Conservation (phyloP, 2,797 vertebrate species). For the Sebastes glaucus region DNA sequence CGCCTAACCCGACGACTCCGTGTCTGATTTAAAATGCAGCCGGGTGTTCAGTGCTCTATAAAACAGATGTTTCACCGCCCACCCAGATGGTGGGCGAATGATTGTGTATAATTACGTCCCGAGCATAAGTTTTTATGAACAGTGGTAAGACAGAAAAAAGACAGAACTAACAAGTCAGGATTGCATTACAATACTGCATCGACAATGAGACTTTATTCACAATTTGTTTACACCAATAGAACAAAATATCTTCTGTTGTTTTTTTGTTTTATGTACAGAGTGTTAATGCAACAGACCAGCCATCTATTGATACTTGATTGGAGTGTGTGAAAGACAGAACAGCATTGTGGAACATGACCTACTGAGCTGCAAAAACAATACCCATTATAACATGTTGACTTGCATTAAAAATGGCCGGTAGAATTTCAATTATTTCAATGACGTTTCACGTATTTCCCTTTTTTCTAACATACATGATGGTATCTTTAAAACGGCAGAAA, state of each 20-base stretch:
- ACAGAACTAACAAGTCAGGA: constrained; percentile 22
- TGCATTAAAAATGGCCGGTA: neutral
- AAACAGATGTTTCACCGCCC: constrained; percentile 42
- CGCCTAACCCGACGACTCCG: neutral
- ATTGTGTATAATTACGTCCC: neutral
- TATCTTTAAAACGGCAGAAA: neutral
- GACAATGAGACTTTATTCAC: constrained; percentile 87
- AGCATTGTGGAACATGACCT: neutral
- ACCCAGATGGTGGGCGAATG: constrained; percentile 6
- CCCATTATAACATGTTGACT: neutral
- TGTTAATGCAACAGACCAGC: constrained; percentile 45
- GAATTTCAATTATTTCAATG: neutral
- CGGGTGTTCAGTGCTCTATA: neutral
- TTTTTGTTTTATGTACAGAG: constrained; percentile 78
- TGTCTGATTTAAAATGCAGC: constrained; percentile 19
- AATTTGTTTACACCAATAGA: constrained; percentile 83
- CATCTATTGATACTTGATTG: constrained; percentile 27
- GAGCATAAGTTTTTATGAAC: neutral
- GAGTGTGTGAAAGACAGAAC: neutral
- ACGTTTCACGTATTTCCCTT: neutral
- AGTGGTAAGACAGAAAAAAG: neutral
- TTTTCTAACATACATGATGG: neutral
- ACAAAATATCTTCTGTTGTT: constrained; percentile 85
- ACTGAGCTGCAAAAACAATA: neutral
- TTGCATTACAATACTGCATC: constrained; percentile 74